Evolutionary conservation across 2,888 invertebrate species (phyloP).

Genomic region (Anoncus sp.): DNA sequence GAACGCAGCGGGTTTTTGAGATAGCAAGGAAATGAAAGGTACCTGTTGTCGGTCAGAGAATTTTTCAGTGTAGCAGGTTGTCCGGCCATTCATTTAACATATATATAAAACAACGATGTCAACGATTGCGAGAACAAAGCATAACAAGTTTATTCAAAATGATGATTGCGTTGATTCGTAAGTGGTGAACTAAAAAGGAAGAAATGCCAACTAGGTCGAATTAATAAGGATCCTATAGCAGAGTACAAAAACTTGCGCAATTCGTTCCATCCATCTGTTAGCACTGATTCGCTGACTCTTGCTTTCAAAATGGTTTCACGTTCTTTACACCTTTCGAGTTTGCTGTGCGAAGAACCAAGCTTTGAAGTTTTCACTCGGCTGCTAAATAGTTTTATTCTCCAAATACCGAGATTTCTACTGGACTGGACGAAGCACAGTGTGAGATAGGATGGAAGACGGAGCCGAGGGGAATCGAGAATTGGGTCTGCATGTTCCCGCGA

Average conservation of each 20-base stretch:
- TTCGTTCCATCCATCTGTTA: background rate
- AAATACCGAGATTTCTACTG: too few species aligned
- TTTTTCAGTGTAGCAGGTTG: slow-evolving; percentile 50
- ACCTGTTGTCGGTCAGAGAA: slow-evolving; percentile 38
- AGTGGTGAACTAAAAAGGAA: slow-evolving; percentile 5
- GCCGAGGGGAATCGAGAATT: slow-evolving; percentile 27
- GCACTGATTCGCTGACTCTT: too few species aligned
- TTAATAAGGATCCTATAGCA: too few species aligned
- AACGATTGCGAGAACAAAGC: background rate
- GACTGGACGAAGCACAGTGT: background rate
- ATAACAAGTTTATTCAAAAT: too few species aligned
- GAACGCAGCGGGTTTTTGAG: slow-evolving; percentile 35
- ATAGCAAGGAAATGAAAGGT: slow-evolving; percentile 39
- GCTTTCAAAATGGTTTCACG: background rate
- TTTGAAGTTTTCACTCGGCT: slow-evolving; percentile 9
- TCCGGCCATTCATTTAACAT: background rate
- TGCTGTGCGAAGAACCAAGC: background rate
- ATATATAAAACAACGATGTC: slow-evolving; percentile 6
- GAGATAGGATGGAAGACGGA: slow-evolving; percentile 25
- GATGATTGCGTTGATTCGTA: too few species aligned
- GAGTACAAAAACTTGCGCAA: too few species aligned
- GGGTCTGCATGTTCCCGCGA: slow-evolving; percentile 39
- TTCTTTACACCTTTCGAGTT: slow-evolving; percentile 1
- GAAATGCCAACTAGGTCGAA: background rate
- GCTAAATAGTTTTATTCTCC: background rate